Evolutionary conservation across 2,888 invertebrate species (phyloP).

Genomic region (Tenthredo amoena): DNA sequence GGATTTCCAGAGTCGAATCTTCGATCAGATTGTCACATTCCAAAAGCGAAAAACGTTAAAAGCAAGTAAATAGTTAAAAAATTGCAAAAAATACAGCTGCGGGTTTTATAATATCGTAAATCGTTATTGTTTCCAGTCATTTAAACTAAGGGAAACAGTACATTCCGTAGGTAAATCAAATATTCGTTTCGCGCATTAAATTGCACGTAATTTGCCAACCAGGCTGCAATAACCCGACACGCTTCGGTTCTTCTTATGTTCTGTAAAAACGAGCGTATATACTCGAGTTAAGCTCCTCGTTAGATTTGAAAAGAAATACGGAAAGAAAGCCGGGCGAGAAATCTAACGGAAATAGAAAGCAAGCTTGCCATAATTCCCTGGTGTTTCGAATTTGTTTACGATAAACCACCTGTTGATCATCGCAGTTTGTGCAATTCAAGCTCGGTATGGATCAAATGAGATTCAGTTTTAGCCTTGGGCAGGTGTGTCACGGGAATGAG

Average conservation of each 20-base stretch:
- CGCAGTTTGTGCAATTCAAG: constrained; percentile 10
- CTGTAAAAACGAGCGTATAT: neutral
- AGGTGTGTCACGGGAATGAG: constrained; percentile 42
- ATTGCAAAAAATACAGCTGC: too few species aligned
- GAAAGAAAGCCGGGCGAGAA: constrained; percentile 53
- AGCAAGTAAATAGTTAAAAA: too few species aligned
- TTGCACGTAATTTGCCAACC: neutral
- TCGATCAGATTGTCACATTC: neutral
- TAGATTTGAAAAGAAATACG: constrained; percentile 37
- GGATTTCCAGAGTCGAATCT: neutral
- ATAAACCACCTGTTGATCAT: constrained; percentile 65
- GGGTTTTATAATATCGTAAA: neutral
- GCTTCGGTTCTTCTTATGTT: neutral
- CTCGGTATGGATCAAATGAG: neutral
- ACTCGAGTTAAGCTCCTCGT: neutral
- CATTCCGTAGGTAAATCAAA: neutral
- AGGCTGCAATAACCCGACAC: constrained; percentile 1
- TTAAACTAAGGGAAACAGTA: neutral
- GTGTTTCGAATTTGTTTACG: constrained; percentile 40
- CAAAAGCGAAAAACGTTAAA: neutral
- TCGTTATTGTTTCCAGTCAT: neutral
- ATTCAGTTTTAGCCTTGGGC: constrained; percentile 26
- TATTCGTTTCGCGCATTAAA: neutral
- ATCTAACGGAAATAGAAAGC: constrained; percentile 55
- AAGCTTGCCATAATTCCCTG: constrained; percentile 23